Conservation (phyloP, 2,113 vertebrate species). For the Aepyceros melampus region DNA sequence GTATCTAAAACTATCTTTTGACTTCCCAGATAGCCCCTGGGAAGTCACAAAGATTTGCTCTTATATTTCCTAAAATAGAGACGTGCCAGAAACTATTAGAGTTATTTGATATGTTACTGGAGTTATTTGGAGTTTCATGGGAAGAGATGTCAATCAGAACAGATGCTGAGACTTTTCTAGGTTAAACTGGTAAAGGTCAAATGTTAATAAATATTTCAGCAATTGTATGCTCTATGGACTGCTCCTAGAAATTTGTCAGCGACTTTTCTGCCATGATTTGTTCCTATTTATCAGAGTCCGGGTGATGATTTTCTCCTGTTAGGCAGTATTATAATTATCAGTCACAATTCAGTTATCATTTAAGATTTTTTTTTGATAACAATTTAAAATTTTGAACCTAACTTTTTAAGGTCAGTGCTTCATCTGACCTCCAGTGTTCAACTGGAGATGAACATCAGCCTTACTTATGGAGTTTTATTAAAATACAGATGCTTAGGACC, state of each 20-base stretch:
- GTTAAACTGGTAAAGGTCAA: background rate
- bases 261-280: background rate
- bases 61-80: background rate
- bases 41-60: background rate
- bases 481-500: background rate
- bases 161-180: background rate
- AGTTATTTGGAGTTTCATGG: background rate
- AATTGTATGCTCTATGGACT: background rate
- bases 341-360: background rate
- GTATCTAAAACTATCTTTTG: background rate
- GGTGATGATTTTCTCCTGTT: background rate
- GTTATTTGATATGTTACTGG: background rate
- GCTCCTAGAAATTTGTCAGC: background rate
- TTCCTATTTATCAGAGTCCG: background rate
- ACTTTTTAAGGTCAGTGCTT: background rate
- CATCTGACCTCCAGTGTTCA: background rate
- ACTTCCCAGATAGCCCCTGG: background rate
- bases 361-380: background rate
- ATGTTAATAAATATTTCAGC: background rate
- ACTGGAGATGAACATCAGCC: background rate
- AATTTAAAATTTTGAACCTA: background rate
- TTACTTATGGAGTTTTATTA: background rate
- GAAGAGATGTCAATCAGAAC: background rate
- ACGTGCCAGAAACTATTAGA: background rate
- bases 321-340: background rate